A percentile compares a stretch with the other conserved stretches of the same genome.
These are phyloP conservation scores for Spodoptera litura DNA, from an alignment of 1,140 invertebrate genomes.

Conservation along the genomic window DNA sequence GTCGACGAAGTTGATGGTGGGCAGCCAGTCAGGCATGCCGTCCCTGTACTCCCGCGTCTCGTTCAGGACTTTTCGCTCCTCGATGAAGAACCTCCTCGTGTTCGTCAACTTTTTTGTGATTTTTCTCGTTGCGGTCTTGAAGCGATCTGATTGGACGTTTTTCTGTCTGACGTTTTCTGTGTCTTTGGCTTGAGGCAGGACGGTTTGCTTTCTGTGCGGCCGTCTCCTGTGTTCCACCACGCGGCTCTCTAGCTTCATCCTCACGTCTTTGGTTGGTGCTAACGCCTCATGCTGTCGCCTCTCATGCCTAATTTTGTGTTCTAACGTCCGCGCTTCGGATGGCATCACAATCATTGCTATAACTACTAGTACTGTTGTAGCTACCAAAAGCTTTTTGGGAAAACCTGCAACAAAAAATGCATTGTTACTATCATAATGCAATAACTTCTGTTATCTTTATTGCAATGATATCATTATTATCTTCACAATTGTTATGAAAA, in stretches of 20 bases:
- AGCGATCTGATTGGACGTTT: slow-evolving; percentile 67
- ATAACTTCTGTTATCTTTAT: slow-evolving; percentile 22
- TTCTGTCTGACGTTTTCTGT: slow-evolving; percentile 59
- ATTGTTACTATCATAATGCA: not conserved
- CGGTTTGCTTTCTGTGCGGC: slow-evolving; percentile 67
- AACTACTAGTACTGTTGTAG: slow-evolving; percentile 75
- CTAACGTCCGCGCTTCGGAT: slow-evolving; percentile 64
- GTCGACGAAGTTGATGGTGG: slow-evolving; percentile 78
- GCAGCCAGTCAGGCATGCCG: slow-evolving; percentile 77
- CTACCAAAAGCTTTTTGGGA: slow-evolving; percentile 83
- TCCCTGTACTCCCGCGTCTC: slow-evolving; percentile 74
- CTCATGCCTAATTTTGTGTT: slow-evolving; percentile 56
- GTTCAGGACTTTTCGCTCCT: slow-evolving; percentile 67
- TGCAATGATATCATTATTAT: slow-evolving; percentile 25
- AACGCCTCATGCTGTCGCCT: slow-evolving; percentile 51
- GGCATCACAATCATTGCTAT: slow-evolving; percentile 76
- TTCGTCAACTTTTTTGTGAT: slow-evolving; percentile 76
- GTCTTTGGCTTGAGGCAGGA: slow-evolving; percentile 72
- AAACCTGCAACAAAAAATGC: slow-evolving; percentile 77
- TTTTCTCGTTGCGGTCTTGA: slow-evolving; percentile 71
- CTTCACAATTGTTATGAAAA: slow-evolving; percentile 17
- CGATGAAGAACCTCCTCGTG: slow-evolving; percentile 72
- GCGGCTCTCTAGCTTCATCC: slow-evolving; percentile 32
- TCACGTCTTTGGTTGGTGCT: slow-evolving; percentile 55
- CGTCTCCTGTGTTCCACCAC: slow-evolving; percentile 64